Evolutionary conservation across 1,140 invertebrate genomes (phyloP).

Genomic region (Drosophila virilis): DNA sequence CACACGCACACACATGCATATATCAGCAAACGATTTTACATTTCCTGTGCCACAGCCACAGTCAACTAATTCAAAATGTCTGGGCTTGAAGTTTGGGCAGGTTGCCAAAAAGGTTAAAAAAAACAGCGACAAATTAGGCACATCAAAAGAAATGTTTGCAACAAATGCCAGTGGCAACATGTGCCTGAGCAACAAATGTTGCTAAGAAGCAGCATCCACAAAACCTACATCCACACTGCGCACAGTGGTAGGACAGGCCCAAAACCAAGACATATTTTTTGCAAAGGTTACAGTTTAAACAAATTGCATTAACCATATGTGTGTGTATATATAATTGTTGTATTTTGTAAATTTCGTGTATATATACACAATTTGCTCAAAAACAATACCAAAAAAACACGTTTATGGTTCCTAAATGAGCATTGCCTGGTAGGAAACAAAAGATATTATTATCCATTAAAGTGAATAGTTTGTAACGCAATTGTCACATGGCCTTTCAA

Average conservation of each 20-base stretch:
- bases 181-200: conserved; percentile 36
- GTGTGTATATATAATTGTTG: too few species aligned
- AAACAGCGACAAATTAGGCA: conserved; percentile 9
- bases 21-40: conserved; percentile 16
- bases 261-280: background rate
- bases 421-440: too few species aligned
- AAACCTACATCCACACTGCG: conserved; percentile 39
- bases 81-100: conserved; percentile 13
- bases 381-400: too few species aligned
- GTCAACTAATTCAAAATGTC: conserved; percentile 13
- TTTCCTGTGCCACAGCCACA: conserved; percentile 35
- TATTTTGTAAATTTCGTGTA: too few species aligned
- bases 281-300: too few species aligned
- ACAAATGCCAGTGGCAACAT: conserved; percentile 10
- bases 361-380: too few species aligned
- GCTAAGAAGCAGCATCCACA: conserved; percentile 50
- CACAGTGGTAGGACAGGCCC: conserved; percentile 7
- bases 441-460: too few species aligned
- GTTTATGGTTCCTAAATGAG: too few species aligned
- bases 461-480: too few species aligned
- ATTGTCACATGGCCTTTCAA: background rate
- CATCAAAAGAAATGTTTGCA: conserved; percentile 12
- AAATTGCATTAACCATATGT: too few species aligned
- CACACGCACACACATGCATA: background rate
- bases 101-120: conserved; percentile 38